A percentile compares a stretch with the other conserved stretches of the same genome.
These are phyloP conservation scores for Aplocera efformata DNA, from an alignment of 2,888 invertebrate genomes.

Conservation along the genomic window DNA sequence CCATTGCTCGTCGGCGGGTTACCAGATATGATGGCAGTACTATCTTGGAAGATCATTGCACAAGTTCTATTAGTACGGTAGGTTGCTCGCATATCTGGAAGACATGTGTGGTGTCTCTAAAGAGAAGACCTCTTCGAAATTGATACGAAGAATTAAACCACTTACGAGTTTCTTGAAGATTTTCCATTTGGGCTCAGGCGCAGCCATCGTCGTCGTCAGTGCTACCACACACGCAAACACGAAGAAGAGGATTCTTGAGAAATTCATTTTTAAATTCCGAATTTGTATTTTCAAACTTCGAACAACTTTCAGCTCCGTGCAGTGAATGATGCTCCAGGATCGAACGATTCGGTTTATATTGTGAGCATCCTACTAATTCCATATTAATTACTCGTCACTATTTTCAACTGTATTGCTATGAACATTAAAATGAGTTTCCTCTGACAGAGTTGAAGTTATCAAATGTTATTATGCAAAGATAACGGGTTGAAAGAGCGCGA, in stretches of 20 bases:
- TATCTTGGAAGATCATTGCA: no score
- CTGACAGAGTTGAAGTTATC: no score
- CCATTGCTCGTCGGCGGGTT: no score
- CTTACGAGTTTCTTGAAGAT: conserved; percentile 57
- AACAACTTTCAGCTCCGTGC: conserved; percentile 7
- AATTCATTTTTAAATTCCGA: conserved; percentile 49
- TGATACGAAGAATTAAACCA: no score
- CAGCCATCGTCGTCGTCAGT: conserved; percentile 41
- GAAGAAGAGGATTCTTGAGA: conserved; percentile 44
- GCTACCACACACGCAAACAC: conserved; percentile 46
- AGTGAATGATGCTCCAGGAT: conserved; percentile 15
- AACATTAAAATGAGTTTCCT: background rate
- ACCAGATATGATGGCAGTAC: no score
- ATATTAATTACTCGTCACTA: background rate
- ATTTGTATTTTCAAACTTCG: conserved; percentile 14
- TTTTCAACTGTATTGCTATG: background rate
- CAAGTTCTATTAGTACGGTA: no score
- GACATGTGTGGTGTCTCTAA: no score
- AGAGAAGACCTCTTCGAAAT: no score
- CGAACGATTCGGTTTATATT: conserved; percentile 7
- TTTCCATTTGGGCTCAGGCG: conserved; percentile 51
- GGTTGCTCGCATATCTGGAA: no score
- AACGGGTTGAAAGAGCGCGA: conserved; percentile 19
- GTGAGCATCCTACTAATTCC: background rate
- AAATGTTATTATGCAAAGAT: conserved; percentile 9